Evolutionary conservation across 2,113 vertebrate genomes (phyloP), one percentile per base, ranked within the genome.

Genomic region (Gambusia affinis): DNA sequence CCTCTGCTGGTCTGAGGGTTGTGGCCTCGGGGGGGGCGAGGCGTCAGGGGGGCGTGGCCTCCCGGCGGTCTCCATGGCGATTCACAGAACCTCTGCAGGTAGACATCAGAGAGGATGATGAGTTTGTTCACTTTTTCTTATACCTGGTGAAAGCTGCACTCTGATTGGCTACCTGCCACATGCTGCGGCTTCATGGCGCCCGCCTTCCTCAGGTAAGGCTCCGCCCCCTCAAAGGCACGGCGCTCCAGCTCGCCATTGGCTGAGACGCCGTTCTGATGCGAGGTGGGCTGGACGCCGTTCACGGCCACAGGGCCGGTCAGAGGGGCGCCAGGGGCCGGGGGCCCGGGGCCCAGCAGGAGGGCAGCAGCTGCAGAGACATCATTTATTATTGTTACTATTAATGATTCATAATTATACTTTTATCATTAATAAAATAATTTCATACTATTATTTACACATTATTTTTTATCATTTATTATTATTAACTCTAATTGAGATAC

Each of bases 181-280:
- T 97, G 98, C 72, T 95, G 94, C 0, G 97, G 94, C 76, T 97
- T 94, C 89, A 98, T 96, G 7, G 96, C 93, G 80, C 96, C 95
- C 0, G 96, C 92, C 65, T 94, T 95, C 94, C 96, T 98, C 87
- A 97, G 94, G 91, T 97, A 98, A 12, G 96, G 92, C 80, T 97
- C 96, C 79, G 94, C 95, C 60, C 95, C 96, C 0, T 96, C 93
- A 0, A 97, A 98, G n/a, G 95, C 94, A 87, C 96, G 92, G 95
- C 37, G 86, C 90, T 93, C 78, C 3, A 93, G 95, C 71, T 94
- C 90, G 17, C 94, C 95, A 0, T 95, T 95, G 79, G 95, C 91
- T 0, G 96, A 93, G 85, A 98, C 95, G 79, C 97, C 97, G 0
- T 99, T 98, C 87, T 98, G 96, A 19, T 97, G 96, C 64, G 93